Conservation (phyloP, 2,797 vertebrate genomes). For the Geotria australis region DNA sequence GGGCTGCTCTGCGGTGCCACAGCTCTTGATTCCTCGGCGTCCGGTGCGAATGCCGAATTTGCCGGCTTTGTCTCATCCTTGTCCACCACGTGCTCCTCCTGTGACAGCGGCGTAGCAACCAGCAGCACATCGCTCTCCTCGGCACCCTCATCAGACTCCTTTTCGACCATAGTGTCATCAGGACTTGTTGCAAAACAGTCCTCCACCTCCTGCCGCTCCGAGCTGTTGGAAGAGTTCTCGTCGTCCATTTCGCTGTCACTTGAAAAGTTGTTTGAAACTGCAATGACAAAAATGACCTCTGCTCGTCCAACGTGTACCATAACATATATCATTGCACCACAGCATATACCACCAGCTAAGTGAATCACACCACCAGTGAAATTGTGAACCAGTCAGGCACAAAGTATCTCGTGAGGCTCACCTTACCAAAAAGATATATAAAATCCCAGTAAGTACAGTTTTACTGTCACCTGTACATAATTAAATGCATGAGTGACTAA, state of each 20-base stretch:
- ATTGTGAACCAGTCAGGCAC: no score
- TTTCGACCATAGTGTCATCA: not conserved
- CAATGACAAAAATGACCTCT: not conserved
- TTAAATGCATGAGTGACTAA: constrained; percentile 6
- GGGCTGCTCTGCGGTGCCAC: no score
- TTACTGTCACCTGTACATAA: not conserved
- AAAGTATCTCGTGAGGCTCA: no score
- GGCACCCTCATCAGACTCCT: not conserved
- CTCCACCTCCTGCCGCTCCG: not conserved
- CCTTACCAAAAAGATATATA: no score
- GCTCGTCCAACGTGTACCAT: no score
- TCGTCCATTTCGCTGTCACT: not conserved
- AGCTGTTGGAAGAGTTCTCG: not conserved
- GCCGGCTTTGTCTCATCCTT: not conserved
- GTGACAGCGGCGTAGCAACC: not conserved
- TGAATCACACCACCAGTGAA: no score
- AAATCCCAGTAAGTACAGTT: no score
- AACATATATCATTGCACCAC: no score
- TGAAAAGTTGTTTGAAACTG: not conserved
- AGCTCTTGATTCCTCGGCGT: no score
- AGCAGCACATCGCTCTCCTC: not conserved
- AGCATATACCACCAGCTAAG: no score
- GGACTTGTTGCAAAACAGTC: not conserved
- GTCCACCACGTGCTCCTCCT: not conserved
- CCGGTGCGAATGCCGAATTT: no score